Evolutionary conservation across 2,113 vertebrate genomes (phyloP).

Genomic region (Gobio gobio): DNA sequence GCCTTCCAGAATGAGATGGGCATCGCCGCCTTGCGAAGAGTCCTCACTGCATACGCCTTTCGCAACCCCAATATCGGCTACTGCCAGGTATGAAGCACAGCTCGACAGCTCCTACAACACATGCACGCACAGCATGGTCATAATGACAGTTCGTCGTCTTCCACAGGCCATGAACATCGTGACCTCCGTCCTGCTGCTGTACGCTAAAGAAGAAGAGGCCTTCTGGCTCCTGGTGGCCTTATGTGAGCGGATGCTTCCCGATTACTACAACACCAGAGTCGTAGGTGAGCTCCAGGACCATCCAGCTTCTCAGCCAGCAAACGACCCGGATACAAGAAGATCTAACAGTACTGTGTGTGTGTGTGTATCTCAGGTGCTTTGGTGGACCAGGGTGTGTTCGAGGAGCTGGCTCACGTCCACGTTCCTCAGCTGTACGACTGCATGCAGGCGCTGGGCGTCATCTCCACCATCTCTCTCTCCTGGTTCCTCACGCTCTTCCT

Average conservation of each 20-base stretch:
- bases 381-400: slow-evolving; percentile 98
- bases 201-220: slow-evolving; percentile 97
- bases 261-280: slow-evolving; percentile 98
- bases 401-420: slow-evolving; percentile 91
- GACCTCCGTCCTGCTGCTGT: slow-evolving; percentile 94
- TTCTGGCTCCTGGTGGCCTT: slow-evolving; percentile 97
- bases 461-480: slow-evolving; percentile 97
- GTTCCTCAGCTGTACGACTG: slow-evolving; percentile 98
- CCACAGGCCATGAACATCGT: slow-evolving; percentile 98
- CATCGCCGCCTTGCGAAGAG: slow-evolving; percentile 92
- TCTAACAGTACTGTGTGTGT: neutral
- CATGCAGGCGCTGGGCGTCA: slow-evolving; percentile 97
- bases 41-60: slow-evolving; percentile 96
- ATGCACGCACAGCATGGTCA: neutral
- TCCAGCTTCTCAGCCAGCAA: neutral
- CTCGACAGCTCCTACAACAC: neutral
- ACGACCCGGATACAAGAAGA: neutral
- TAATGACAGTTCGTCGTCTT: neutral
- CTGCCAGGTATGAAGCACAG: slow-evolving; percentile 84
- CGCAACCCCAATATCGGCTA: slow-evolving; percentile 98
- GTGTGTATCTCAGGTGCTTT: slow-evolving; percentile 83
- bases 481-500: slow-evolving; percentile 99
- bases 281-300: slow-evolving; percentile 82
- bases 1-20: slow-evolving; percentile 99
- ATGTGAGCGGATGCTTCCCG: slow-evolving; percentile 96